Evolutionary conservation across 2,888 invertebrate genomes (phyloP).

Genomic region (Polia nebulosa): DNA sequence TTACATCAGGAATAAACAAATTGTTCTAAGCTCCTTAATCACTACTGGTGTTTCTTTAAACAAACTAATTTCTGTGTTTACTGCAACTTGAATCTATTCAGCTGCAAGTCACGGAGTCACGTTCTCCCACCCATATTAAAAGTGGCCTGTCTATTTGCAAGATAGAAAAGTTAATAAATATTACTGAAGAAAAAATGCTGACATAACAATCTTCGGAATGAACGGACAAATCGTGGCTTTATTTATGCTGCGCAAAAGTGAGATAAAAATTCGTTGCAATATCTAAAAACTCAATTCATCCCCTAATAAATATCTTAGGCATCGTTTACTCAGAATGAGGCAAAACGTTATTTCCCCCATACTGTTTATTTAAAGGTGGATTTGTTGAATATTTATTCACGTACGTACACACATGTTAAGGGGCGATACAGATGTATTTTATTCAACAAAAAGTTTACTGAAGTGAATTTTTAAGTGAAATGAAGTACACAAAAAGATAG

Average conservation of each 20-base stretch:
- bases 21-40: slow-evolving; percentile 31
- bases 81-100: slow-evolving; percentile 32
- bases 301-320: slow-evolving; percentile 90
- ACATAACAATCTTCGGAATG: slow-evolving; percentile 35
- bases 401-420: slow-evolving; percentile 77
- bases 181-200: slow-evolving; percentile 26
- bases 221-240: slow-evolving; percentile 50
- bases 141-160: slow-evolving; percentile 26
- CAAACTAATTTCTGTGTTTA: slow-evolving; percentile 30
- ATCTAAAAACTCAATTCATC: slow-evolving; percentile 87
- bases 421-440: slow-evolving; percentile 68
- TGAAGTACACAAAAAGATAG: slow-evolving; percentile 33
- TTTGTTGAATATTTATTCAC: slow-evolving; percentile 89
- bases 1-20: slow-evolving; percentile 47
- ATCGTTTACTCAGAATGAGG: slow-evolving; percentile 89
- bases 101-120: slow-evolving; percentile 29
- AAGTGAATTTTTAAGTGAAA: slow-evolving; percentile 55
- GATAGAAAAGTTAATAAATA: slow-evolving; percentile 46
- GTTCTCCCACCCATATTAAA: slow-evolving; percentile 27
- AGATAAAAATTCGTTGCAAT: slow-evolving; percentile 79
- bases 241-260: slow-evolving; percentile 69
- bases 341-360: slow-evolving; percentile 87
- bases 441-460: slow-evolving; percentile 61
- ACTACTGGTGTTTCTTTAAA: slow-evolving; percentile 26
- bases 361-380: slow-evolving; percentile 90